Percentiles rank a stretch among this genome's conserved stretches.
Evolutionary conservation across 2,888 invertebrate species (phyloP).

Genomic region (Drosophila ochracea): DNA sequence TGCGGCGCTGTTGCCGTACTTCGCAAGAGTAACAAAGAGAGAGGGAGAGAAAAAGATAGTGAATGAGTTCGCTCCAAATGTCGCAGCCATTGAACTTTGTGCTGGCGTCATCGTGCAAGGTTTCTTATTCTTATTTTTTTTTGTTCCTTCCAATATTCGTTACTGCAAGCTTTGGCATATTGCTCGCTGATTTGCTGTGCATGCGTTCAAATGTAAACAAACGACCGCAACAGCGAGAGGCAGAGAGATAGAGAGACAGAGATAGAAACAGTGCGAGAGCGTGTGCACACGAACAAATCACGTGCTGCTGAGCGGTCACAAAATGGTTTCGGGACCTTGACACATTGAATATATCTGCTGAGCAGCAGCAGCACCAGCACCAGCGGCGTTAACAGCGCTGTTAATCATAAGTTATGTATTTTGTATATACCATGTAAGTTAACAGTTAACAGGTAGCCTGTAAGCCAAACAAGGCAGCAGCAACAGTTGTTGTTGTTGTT

Average conservation of each 20-base stretch:
- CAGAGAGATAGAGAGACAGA: neutral
- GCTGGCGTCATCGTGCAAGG: slow-evolving; percentile 22
- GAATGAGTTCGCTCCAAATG: neutral
- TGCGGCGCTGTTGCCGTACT: slow-evolving; percentile 40
- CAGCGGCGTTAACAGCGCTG: slow-evolving; percentile 17
- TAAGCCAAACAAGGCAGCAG: slow-evolving; percentile 25
- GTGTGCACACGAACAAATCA: slow-evolving; percentile 24
- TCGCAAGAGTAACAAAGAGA: slow-evolving; percentile 4
- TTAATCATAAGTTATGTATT: slow-evolving; percentile 59
- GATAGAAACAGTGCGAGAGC: slow-evolving; percentile 3
- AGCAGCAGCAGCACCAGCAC: slow-evolving; percentile 11
- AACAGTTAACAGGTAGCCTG: slow-evolving; percentile 29
- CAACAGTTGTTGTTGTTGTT: slow-evolving; percentile 66
- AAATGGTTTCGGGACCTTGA: slow-evolving; percentile 76
- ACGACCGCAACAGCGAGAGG: slow-evolving; percentile 2
- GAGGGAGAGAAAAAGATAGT: too few species aligned
- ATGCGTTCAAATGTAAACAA: slow-evolving; percentile 55
- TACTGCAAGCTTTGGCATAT: slow-evolving; percentile 33
- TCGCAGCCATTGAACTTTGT: slow-evolving; percentile 24
- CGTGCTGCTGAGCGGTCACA: slow-evolving; percentile 34
- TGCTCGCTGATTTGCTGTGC: slow-evolving; percentile 20
- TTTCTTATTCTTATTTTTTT: neutral
- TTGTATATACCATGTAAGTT: slow-evolving; percentile 31
- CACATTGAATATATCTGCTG: slow-evolving; percentile 33
- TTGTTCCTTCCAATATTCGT: neutral